Base-by-base conservation (phyloP, 2,888 invertebrate genomes). In the Conistra vaccinii region DNA sequence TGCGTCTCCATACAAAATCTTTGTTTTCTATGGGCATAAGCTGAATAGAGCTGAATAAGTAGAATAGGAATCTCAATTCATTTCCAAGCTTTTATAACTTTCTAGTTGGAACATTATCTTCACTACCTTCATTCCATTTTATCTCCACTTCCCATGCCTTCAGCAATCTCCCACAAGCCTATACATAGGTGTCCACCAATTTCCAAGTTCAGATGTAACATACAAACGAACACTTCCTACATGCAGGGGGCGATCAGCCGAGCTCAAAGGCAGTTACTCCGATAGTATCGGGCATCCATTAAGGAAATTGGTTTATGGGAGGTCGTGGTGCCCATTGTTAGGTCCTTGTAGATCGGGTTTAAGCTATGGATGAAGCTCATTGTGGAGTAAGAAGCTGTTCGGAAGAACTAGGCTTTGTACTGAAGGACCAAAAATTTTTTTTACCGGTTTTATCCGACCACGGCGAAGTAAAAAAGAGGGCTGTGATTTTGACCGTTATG, bases 231-330 rank as follows among this genome's bases (percentile, higher is more conserved):
- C 69, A 75, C 63, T 81, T 69, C 60, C 69, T 73, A 60, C 69
- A 63, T 51, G 67, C 58, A 32, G 62, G 73, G 73, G 73, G 79
- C 75, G 78, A 82, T 81, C 85, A 72, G 79, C 86, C 85, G 89
- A 85, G 90, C 90, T 92, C 91, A 88, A 88, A 90, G 87, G 89
- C 87, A 89, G 89, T 89, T 87, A 89, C 84, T 82, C n/a, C 61
- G 89, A 89, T 89, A 90, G 91, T 91, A 92, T 93, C 92, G 92
- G 78, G 79, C 87, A 85, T 85, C 95, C 94, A 95, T 96, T 95
- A 95, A 91, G 93, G 93, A 96, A 94, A 96, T 96, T 95, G 95
- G 94, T 95, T 93, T 93, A 94, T 94, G 90, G 86, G 88, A 89
- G 89, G 81, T 57, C 68, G 35, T 51, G 73, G 66, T 48, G 53